Base-by-base conservation (phyloP, 2,888 invertebrate genomes). In the Phorcus lineatus region DNA sequence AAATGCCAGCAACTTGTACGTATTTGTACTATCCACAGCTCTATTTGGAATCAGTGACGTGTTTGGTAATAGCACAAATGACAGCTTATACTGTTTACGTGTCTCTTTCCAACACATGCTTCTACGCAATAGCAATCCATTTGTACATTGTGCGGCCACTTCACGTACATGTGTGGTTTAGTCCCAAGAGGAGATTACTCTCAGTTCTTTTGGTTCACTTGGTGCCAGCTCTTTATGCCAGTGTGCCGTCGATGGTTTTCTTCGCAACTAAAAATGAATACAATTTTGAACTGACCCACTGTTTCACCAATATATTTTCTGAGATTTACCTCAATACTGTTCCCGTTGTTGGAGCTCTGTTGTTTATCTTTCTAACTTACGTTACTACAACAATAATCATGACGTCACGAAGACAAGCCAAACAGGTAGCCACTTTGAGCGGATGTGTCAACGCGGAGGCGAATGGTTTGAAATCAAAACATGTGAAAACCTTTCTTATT, bases 101-200 rank as follows among this genome's bases (percentile, higher is more conserved):
- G 28, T 70, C 70, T 70, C 28, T 70, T 17, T 70, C 70, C 28
- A 70, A 36, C 40, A 70, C 40, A n/a, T 70, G 40, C 24, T 70
- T 70, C 19, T 70, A 70, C 36, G 70, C 36, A 3, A 36, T 31
- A 19, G 40, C 40, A n/a, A 36, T 70, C n/a, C 36, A 19, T 16
- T 13, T 40, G 70, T 19, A 70, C 31, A 70, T 70, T 36, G 40
- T 40, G 36, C 70, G 40, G 1, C 70, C 70, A 11, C 70, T 70
- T 6, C 70, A 70, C 40, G 36, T 36, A n/a, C 70, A 70, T 36
- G 36, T 36, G 36, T 36, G 70, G 70, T 70, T 70, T 19, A 40
- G 40, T 40, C 36, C 70, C 2, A 31, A 31, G n/a, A 70, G 70
- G 19, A 70, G 40, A 17, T 13, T 31, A 19, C 70, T 70, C n/a